Evolutionary conservation across 2,113 vertebrate genomes (phyloP), one percentile per base, ranked within the genome.

Genomic region (Corythaixoides concolor): DNA sequence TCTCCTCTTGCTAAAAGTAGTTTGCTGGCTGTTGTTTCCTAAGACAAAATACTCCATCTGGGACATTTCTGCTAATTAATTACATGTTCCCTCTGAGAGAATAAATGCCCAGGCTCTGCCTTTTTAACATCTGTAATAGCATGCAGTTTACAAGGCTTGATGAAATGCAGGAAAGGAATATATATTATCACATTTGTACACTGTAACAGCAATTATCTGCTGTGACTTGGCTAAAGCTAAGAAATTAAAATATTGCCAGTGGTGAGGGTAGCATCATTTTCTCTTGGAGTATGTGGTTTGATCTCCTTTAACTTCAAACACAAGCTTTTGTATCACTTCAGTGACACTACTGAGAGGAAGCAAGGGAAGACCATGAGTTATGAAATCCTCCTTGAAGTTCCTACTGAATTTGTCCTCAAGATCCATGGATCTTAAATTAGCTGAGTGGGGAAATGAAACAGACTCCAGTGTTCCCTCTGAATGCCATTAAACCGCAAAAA

Each of bases 31-130:
- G n/a, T 50, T 85, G 58, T 78, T 93, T 84, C 70, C 62, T 28
- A 69, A 52, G 30, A 89, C 43, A 86, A 83, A 94, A 94, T 67
- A 74, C n/a, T 94, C 76, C 64, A 87, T 50, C 64, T 82, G 75
- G 84, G 89, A 53, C 33, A 73, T 56, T 93, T 91, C 78, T 74
- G n/a, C 43, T 78, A 79, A 92, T 95, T 68, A 85, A 89, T 72
- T 53, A 9, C 15, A 64, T 62, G 50, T 79, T 89, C 24, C 66
- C n/a, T 92, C 66, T 64, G 33, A 60, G 35, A 76, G 56, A 91
- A 37, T 50, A 78, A 89, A 43, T 62, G 33, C 45, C n/a, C 78
- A 53, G 73, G 60, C 86, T 93, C 80, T 96, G 69, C 66, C 68
- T 89, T 85, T 89, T 66, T 63, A 90, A 60, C 59, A 64, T 39